phyloP scores from a whole-genome alignment of 2,888 invertebrate species.

The Dysmachus trigonus region DNA sequence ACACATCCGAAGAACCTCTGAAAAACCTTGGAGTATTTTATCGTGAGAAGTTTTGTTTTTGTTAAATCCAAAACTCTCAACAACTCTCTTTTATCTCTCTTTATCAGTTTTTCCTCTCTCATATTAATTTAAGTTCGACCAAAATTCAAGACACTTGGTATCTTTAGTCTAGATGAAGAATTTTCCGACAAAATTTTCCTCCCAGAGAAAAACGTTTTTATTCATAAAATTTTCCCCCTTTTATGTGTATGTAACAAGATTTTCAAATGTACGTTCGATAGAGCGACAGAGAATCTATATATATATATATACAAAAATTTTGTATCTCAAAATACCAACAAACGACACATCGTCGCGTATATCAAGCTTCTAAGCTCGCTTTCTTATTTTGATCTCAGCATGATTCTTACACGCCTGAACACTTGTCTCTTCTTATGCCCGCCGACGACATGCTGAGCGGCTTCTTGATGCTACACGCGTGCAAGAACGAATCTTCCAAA shows the following conservation, averaged over 20 bases:
- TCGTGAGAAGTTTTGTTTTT: slow-evolving; percentile 1
- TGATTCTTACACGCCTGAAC: neutral
- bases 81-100: neutral
- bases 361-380: neutral
- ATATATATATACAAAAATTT: no score
- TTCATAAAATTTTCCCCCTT: neutral
- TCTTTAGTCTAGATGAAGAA: neutral
- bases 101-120: neutral
- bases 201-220: neutral
- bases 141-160: neutral
- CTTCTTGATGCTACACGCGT: neutral
- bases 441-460: no score
- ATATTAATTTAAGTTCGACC: neutral
- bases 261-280: neutral
- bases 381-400: neutral
- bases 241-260: neutral
- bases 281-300: neutral
- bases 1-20: neutral
- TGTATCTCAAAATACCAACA: neutral
- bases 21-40: neutral
- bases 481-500: neutral
- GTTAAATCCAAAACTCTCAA: neutral
- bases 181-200: neutral
- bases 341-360: neutral
- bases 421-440: neutral